Conservation (phyloP, 2,888 invertebrate species). For the Callyntrura sp. region DNA sequence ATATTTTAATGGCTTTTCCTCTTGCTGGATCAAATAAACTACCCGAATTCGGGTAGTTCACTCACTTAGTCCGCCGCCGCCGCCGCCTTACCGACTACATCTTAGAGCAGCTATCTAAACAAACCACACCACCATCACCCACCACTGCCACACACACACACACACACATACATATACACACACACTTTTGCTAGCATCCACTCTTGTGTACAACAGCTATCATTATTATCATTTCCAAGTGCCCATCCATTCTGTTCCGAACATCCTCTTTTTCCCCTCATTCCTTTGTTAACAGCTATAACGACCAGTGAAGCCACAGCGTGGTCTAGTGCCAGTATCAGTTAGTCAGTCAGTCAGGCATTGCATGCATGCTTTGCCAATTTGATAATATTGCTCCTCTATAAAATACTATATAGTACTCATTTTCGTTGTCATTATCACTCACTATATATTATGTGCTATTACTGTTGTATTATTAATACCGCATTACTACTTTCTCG, state of each 20-base stretch:
- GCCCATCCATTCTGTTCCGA: slow-evolving; percentile 74
- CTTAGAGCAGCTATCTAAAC: slow-evolving; percentile 42
- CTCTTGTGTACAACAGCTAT: slow-evolving; percentile 51
- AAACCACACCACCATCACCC: slow-evolving; percentile 42
- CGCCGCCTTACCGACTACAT: background rate
- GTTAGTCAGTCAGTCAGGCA: slow-evolving; percentile 72
- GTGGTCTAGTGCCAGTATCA: slow-evolving; percentile 74
- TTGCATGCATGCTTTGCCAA: slow-evolving; percentile 73
- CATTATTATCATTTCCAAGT: slow-evolving; percentile 79
- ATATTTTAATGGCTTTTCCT: slow-evolving; percentile 76
- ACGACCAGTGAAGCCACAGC: slow-evolving; percentile 76
- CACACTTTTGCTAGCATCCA: background rate
- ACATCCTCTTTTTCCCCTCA: slow-evolving; percentile 65
- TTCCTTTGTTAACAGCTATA: slow-evolving; percentile 79
- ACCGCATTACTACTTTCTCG: slow-evolving; percentile 25
- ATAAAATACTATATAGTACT: slow-evolving; percentile 41
- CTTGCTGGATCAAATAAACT: slow-evolving; percentile 75
- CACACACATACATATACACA: slow-evolving; percentile 46
- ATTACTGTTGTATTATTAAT: slow-evolving; percentile 1
- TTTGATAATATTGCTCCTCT: slow-evolving; percentile 64
- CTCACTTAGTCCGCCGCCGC: slow-evolving; percentile 19
- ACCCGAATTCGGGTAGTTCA: slow-evolving; percentile 75
- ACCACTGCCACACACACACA: slow-evolving; percentile 14
- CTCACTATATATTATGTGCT: slow-evolving; percentile 27
- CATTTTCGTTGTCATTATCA: slow-evolving; percentile 30